Percentiles rank a stretch among this genome's conserved stretches.
Conservation (phyloP, 2,797 vertebrate species). For the Sternarchorhynchus goeldii region DNA sequence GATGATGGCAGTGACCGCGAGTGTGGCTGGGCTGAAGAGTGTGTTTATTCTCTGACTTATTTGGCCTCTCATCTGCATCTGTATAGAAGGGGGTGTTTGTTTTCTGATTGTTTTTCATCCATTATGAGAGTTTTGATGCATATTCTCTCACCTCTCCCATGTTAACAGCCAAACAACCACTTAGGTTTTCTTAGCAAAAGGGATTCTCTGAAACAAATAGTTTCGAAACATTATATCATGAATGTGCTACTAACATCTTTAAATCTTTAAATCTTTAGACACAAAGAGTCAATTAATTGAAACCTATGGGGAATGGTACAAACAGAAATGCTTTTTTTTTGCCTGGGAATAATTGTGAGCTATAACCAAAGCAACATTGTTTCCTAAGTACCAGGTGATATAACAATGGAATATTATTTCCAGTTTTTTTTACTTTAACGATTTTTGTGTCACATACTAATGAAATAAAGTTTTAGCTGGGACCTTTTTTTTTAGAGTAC, state of each 20-base stretch:
- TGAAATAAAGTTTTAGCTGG: too few relatives aligned
- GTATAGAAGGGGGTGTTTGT: neutral
- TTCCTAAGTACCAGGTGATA: neutral
- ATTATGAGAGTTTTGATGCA: slow-evolving; percentile 19
- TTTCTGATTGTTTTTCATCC: slow-evolving; percentile 10
- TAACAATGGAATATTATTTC: neutral
- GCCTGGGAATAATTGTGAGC: too few relatives aligned
- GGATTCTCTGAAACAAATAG: too few relatives aligned
- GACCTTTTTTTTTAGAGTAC: too few relatives aligned
- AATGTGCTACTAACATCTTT: too few relatives aligned
- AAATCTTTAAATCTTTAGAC: too few relatives aligned
- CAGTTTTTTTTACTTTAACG: neutral
- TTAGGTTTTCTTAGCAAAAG: slow-evolving; percentile 1
- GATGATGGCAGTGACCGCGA: too few relatives aligned
- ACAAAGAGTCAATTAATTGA: too few relatives aligned
- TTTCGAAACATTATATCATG: too few relatives aligned
- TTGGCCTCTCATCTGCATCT: neutral
- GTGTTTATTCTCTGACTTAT: neutral
- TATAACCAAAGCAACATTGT: neutral
- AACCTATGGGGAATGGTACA: neutral
- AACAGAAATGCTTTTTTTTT: neutral
- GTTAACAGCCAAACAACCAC: slow-evolving; percentile 3
- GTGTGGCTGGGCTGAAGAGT: neutral
- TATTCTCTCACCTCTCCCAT: neutral
- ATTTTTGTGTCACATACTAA: neutral